phyloP scores from a whole-genome alignment of 2,888 invertebrate genomes.

The Limenitis camilla region DNA sequence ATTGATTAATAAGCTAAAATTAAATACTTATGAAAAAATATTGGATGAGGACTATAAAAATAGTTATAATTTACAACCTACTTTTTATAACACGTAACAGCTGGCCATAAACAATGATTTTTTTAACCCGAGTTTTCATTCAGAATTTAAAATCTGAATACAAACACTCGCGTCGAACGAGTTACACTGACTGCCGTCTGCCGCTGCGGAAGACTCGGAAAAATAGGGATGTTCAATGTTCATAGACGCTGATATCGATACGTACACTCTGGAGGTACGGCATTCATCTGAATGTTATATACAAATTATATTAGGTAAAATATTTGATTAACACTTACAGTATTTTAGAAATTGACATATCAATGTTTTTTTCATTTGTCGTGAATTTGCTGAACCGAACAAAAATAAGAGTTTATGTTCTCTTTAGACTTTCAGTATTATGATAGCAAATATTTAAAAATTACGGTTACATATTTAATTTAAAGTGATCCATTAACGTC shows the following conservation, averaged over 20 bases:
- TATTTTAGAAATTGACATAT: too few relatives aligned
- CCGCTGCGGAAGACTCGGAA: constrained; percentile 33
- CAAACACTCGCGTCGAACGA: constrained; percentile 48
- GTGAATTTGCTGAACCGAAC: too few relatives aligned
- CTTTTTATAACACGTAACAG: constrained; percentile 19
- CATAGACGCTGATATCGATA: constrained; percentile 19
- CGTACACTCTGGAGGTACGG: too few relatives aligned
- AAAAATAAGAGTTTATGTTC: too few relatives aligned
- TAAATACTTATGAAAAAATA: too few relatives aligned
- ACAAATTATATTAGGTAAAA: too few relatives aligned
- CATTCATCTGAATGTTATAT: too few relatives aligned
- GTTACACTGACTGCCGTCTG: constrained; percentile 56
- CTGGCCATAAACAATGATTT: constrained; percentile 24
- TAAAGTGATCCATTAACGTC: constrained; percentile 11
- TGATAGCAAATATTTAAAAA: constrained; percentile 6
- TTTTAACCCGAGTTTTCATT: constrained; percentile 27
- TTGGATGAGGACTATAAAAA: background rate
- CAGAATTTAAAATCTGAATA: constrained; percentile 35
- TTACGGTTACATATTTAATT: background rate
- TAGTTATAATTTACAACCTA: constrained; percentile 18
- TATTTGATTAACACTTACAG: too few relatives aligned
- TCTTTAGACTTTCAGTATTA: background rate
- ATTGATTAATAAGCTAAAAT: background rate
- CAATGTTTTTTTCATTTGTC: too few relatives aligned
- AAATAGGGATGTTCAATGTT: constrained; percentile 40